These are phyloP conservation scores for Linurgus olivaceus DNA, from an alignment of 2,797 vertebrate species.

Conservation along the genomic window DNA sequence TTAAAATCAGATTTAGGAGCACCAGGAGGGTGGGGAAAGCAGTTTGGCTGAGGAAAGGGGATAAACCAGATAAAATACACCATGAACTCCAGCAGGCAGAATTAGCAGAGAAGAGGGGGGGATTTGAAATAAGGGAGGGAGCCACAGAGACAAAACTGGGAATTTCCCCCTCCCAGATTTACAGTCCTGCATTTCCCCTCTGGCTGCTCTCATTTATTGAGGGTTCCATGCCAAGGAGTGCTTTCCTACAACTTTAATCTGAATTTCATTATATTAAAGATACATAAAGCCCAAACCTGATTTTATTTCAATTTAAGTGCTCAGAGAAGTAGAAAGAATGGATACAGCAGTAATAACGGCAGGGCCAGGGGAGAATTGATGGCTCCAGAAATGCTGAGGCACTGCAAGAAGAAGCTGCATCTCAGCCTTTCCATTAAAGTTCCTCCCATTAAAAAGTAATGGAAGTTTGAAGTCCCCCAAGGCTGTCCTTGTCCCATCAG, in stretches of 20 bases:
- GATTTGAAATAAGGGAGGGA: not conserved
- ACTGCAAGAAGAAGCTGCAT: conserved; percentile 51
- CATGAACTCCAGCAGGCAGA: not conserved
- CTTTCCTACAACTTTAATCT: conserved; percentile 50
- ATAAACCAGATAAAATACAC: not conserved
- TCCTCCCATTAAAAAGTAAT: conserved; percentile 71
- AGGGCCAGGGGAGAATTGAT: conserved; percentile 69
- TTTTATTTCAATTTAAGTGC: conserved; percentile 77
- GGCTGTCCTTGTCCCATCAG: conserved; percentile 58
- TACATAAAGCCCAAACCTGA: conserved; percentile 71
- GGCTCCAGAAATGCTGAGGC: conserved; percentile 65
- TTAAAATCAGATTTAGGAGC: not conserved
- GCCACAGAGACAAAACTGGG: not conserved
- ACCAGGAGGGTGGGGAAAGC: not conserved
- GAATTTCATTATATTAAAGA: conserved; percentile 74
- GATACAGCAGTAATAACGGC: conserved; percentile 68
- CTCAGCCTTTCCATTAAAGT: conserved; percentile 70
- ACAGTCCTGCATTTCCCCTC: not conserved
- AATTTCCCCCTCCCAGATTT: not conserved
- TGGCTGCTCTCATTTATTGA: not conserved
- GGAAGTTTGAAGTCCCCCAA: conserved; percentile 25
- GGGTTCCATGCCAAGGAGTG: not conserved
- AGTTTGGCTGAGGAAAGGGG: not conserved
- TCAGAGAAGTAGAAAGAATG: conserved; percentile 76
- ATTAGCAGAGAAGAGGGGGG: not conserved